Conservation (phyloP, 2,797 vertebrate species). For the Bothrops alternatus region DNA sequence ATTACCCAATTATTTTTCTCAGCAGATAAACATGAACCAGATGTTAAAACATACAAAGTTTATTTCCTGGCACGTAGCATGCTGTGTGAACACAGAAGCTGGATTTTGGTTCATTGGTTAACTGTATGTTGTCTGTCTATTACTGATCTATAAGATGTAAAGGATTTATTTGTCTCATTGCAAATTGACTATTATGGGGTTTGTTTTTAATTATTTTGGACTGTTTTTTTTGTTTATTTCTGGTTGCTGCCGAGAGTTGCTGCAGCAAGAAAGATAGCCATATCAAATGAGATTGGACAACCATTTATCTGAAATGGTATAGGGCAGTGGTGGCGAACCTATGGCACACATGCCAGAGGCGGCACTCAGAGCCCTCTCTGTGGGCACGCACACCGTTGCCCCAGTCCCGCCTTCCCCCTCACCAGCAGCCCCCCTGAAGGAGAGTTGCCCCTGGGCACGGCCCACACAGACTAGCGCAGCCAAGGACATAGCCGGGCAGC, state of each 20-base stretch:
- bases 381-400: too few species aligned
- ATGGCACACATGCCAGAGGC: too few species aligned
- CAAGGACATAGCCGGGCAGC: too few species aligned
- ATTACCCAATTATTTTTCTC: neutral
- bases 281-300: neutral
- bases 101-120: neutral
- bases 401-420: too few species aligned
- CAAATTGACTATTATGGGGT: neutral
- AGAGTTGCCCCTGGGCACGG: too few species aligned
- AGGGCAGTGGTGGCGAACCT: too few species aligned
- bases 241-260: neutral
- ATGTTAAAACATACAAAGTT: neutral
- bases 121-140: neutral
- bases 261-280: neutral
- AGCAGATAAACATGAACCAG: neutral
- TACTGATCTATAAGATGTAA: neutral
- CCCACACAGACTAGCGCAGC: too few species aligned
- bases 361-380: too few species aligned
- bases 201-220: neutral
- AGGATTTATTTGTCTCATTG: neutral
- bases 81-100: neutral
- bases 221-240: neutral
- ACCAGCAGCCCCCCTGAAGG: too few species aligned
- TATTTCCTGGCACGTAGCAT: neutral
- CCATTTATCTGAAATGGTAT: neutral